Conservation (phyloP, 2,888 invertebrate species). For the Hecatera dysodea region DNA sequence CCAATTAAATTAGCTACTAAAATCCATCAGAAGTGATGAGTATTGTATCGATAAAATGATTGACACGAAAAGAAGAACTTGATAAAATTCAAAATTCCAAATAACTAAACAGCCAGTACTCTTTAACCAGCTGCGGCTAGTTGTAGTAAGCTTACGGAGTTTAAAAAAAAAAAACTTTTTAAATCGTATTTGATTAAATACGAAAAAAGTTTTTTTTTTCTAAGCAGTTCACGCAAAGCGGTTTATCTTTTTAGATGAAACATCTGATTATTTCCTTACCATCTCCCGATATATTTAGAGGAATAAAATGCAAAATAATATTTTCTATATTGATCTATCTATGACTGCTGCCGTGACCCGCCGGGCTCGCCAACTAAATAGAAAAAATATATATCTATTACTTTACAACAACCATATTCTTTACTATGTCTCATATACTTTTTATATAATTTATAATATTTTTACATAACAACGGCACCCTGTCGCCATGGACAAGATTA, state of each 20-base stretch:
- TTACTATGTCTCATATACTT: conserved; percentile 64
- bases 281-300: conserved; percentile 25
- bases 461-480: conserved; percentile 71
- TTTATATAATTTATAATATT: conserved; percentile 65
- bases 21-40: not conserved
- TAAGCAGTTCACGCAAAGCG: too few relatives aligned
- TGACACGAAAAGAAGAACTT: not conserved
- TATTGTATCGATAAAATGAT: not conserved
- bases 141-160: too few relatives aligned
- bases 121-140: not conserved
- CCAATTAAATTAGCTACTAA: not conserved
- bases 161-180: too few relatives aligned
- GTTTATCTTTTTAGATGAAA: too few relatives aligned
- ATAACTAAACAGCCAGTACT: not conserved
- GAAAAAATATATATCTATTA: conserved; percentile 83
- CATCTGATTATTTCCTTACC: conserved; percentile 5
- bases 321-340: conserved; percentile 57
- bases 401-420: conserved; percentile 79
- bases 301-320: conserved; percentile 52
- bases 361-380: conserved; percentile 76
- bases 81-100: not conserved
- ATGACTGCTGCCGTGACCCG: conserved; percentile 48
- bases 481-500: conserved; percentile 73
- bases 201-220: too few relatives aligned
- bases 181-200: too few relatives aligned